Evolutionary conservation across 2,113 vertebrate genomes (phyloP).

Genomic region (Oryzias curvinotus): DNA sequence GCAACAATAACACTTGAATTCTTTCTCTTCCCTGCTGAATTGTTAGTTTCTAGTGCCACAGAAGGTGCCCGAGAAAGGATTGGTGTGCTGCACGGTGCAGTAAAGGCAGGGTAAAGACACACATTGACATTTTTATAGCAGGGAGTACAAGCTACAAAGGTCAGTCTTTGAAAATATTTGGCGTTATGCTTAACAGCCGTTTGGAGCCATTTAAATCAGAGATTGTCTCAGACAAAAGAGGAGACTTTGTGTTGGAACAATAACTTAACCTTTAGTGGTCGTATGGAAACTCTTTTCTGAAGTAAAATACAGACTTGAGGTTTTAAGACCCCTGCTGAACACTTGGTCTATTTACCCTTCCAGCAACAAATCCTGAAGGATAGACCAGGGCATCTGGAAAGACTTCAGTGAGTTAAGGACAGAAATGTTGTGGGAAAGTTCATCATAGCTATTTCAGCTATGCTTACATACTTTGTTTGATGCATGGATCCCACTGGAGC

Average conservation of each 20-base stretch:
- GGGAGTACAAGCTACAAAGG: constrained; percentile 61
- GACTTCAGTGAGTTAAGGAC: constrained; percentile 50
- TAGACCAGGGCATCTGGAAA: constrained; percentile 44
- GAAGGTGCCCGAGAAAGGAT: constrained; percentile 31
- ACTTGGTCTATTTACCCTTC: constrained; percentile 58
- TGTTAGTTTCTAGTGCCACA: constrained; percentile 27
- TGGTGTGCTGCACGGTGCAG: constrained; percentile 14
- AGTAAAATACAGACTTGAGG: constrained; percentile 39
- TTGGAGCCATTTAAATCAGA: constrained; percentile 45
- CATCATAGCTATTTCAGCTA: constrained; percentile 76
- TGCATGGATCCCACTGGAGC: constrained; percentile 62
- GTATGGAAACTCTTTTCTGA: constrained; percentile 45
- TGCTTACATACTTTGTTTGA: constrained; percentile 58
- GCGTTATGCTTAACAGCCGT: constrained; percentile 41
- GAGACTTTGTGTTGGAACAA: constrained; percentile 47
- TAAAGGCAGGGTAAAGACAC: constrained; percentile 39
- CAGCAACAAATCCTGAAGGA: constrained; percentile 30
- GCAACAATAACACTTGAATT: constrained; percentile 27
- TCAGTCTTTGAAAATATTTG: constrained; percentile 56
- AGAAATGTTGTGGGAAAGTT: constrained; percentile 81
- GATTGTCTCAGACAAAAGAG: constrained; percentile 10
- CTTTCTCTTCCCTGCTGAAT: constrained; percentile 34
- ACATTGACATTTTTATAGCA: constrained; percentile 59
- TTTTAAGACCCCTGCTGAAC: constrained; percentile 45
- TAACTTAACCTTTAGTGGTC: constrained; percentile 56